Percentiles rank a stretch among this genome's conserved stretches.
These are phyloP conservation scores for Empis stercorea DNA, from an alignment of 2,888 invertebrate species.

Conservation along the genomic window DNA sequence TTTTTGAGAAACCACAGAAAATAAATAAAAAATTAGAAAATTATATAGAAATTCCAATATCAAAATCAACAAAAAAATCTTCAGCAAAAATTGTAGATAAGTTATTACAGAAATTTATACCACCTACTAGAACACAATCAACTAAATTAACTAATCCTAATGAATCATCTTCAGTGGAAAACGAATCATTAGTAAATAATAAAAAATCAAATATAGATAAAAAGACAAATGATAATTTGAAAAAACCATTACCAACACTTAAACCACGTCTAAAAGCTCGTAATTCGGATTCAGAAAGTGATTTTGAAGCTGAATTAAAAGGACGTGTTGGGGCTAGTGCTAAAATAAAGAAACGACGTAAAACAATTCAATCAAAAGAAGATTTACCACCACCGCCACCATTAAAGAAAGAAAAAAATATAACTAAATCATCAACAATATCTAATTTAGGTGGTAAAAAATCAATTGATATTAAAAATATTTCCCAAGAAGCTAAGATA, in stretches of 20 bases:
- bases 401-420: not conserved
- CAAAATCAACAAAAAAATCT: slow-evolving; percentile 1
- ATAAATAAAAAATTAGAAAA: no score
- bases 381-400: not conserved
- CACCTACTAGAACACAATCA: slow-evolving; percentile 1
- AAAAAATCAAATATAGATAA: not conserved
- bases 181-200: no score
- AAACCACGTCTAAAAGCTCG: slow-evolving; percentile 13
- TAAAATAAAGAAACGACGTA: slow-evolving; percentile 18
- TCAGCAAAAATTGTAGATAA: slow-evolving; percentile 9
- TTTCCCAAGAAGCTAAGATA: slow-evolving; percentile 3
- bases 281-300: slow-evolving; percentile 19
- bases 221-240: slow-evolving; percentile 1
- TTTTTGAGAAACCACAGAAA: no score
- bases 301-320: slow-evolving; percentile 18
- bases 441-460: not conserved
- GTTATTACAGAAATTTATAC: slow-evolving; percentile 7
- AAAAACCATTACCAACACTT: slow-evolving; percentile 9
- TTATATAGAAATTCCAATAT: not conserved
- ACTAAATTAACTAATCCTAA: slow-evolving; percentile 6
- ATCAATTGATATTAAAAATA: not conserved
- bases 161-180: slow-evolving; percentile 1
- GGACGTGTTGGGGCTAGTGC: slow-evolving; percentile 9
- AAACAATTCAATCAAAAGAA: slow-evolving; percentile 15
- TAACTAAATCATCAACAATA: not conserved